Base-by-base conservation (phyloP, 2,888 invertebrate species). In the Drosophila mulleri region DNA sequence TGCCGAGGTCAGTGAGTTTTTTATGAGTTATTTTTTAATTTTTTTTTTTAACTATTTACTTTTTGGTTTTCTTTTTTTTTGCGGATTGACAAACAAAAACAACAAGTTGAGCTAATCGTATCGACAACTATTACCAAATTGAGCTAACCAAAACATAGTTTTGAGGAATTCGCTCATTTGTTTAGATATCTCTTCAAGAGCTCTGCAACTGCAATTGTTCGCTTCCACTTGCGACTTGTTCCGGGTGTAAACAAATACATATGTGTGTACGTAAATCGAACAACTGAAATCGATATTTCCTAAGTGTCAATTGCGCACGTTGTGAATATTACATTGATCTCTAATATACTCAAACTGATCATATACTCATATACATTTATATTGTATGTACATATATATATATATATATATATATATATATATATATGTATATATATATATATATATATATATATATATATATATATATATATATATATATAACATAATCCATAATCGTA, bases 1-100 rank as follows among this genome's bases (percentile, higher is more conserved):
- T 72, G 66, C 56, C 72, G 72, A 72, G 72, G 72, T 72, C 72
- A 72, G 48, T 67, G 41, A 60, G 72, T 72, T 72, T 54, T 59
- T 47, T 26, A 37, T 32, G 48, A 53, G 37, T 53, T 52, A 9
- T 35, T 20, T 20, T 20, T 42, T 44, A 12, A 20, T 29, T 52
- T 16, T 12, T 37, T 37, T 52, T 37, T 37, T 16, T 9, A 37
- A 29, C 29, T 8, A 47, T 29, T 52, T 20, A 48, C 50, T 18
- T 23, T 20, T 20, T 39, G 14, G 9, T 6, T 20, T 12, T 32
- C 23, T 23, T 23, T 23, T 23, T 52, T 26, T 39, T 3, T 26
- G 45, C 23, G 20, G n/a, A 41, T 44, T 44, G 20, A 48, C 47
- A 16, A 53, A 48, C 32, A 32, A 50, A 7, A 42, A 53, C 12